Evolutionary conservation across 1,140 invertebrate species (phyloP).

Genomic region (Drosophila ercepeae): DNA sequence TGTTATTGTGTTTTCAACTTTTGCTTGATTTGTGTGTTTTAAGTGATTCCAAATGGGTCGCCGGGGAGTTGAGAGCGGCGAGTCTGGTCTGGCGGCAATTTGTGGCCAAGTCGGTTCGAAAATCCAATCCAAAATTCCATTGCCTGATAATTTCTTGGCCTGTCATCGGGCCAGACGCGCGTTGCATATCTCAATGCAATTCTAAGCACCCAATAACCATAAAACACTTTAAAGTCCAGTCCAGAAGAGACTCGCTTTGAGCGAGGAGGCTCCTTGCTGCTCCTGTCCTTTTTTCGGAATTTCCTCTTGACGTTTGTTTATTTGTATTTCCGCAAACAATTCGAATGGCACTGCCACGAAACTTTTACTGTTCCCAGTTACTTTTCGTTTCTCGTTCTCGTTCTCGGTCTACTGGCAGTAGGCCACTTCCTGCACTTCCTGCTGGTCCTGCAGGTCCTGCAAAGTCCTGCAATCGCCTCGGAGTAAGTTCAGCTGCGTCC

Average conservation of each 20-base stretch:
- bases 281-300: conserved; percentile 31
- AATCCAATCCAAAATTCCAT: conserved; percentile 1
- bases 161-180: conserved; percentile 61
- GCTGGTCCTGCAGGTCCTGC: conserved; percentile 33
- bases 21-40: conserved; percentile 82
- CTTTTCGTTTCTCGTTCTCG: conserved; percentile 1
- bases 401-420: conserved; percentile 48
- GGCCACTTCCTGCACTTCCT: conserved; percentile 63
- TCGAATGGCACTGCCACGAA: conserved; percentile 66
- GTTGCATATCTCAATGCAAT: conserved; percentile 53
- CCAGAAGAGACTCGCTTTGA: neutral
- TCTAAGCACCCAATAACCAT: conserved; percentile 75
- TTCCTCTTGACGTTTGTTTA: conserved; percentile 69
- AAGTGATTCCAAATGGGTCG: conserved; percentile 81
- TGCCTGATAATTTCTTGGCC: conserved; percentile 70
- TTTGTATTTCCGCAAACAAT: conserved; percentile 78
- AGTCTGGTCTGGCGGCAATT: conserved; percentile 22
- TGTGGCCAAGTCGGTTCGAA: conserved; percentile 8
- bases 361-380: conserved; percentile 48
- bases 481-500: conserved; percentile 48
- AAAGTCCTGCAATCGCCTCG: conserved; percentile 6
- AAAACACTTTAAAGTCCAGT: conserved; percentile 66
- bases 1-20: conserved; percentile 82
- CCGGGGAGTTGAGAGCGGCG: conserved; percentile 39
- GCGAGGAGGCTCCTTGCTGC: too few relatives aligned